phyloP scores from a whole-genome alignment of 2,113 vertebrate species.

The Phyllostomus discolor region DNA sequence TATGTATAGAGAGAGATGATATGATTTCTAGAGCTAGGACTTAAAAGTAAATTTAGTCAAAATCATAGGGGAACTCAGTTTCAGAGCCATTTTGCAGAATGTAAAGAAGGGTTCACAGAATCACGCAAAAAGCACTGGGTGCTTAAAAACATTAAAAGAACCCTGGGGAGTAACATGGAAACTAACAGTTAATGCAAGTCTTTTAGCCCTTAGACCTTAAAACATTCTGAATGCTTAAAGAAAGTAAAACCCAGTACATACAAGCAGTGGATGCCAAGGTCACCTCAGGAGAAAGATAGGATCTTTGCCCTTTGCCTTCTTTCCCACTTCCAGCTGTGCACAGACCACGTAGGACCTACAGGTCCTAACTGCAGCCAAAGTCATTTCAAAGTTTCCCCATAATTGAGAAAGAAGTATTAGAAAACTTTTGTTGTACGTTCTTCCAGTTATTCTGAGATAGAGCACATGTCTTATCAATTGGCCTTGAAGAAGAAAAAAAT shows the following conservation, averaged over 20 bases:
- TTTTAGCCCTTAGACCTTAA: neutral
- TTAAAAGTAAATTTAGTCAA: neutral
- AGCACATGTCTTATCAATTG: neutral
- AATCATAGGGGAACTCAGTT: neutral
- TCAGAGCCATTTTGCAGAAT: neutral
- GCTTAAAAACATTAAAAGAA: neutral
- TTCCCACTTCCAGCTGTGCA: neutral
- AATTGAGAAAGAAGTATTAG: neutral
- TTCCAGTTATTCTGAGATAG: neutral
- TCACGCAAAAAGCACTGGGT: too few species aligned
- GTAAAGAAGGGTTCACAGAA: neutral
- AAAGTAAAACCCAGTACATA: neutral
- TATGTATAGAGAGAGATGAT: neutral
- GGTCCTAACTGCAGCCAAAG: neutral
- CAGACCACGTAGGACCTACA: neutral
- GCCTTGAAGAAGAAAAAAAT: conserved; percentile 34
- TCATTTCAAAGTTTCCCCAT: conserved; percentile 7
- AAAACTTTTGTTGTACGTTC: neutral
- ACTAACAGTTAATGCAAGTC: neutral
- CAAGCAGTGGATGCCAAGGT: neutral
- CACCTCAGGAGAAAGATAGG: neutral
- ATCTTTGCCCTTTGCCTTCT: neutral
- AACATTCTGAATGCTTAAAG: neutral
- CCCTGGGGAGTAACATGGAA: neutral
- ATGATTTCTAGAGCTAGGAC: neutral